phyloP scores from a whole-genome alignment of 2,888 invertebrate species.

The Cataglyphis cursor region DNA sequence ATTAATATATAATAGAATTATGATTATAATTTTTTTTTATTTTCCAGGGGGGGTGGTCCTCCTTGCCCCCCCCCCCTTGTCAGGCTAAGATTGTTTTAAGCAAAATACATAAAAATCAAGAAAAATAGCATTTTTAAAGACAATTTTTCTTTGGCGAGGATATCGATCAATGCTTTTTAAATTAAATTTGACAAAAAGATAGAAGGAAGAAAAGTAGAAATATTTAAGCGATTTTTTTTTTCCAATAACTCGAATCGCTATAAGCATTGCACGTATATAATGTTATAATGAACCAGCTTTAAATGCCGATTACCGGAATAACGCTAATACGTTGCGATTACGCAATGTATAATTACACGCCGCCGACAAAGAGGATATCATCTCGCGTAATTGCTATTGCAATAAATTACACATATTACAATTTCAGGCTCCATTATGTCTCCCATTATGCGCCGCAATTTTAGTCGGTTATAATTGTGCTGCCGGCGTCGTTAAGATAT shows the following conservation, averaged over 20 bases:
- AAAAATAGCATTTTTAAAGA: neutral
- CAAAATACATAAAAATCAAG: neutral
- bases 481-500: conserved; percentile 41
- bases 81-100: neutral
- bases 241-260: neutral
- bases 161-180: neutral
- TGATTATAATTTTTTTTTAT: too few relatives aligned
- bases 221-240: neutral
- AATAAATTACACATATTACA: conserved; percentile 54
- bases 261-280: neutral
- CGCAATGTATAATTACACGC: conserved; percentile 45
- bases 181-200: neutral
- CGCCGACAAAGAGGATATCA: conserved; percentile 55
- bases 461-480: conserved; percentile 47
- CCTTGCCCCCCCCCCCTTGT: neutral
- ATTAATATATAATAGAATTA: too few relatives aligned
- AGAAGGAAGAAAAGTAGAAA: neutral
- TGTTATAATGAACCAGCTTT: conserved; percentile 34
- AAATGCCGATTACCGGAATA: conserved; percentile 44
- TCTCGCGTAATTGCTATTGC: conserved; percentile 51
- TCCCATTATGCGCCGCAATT: conserved; percentile 45
- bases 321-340: conserved; percentile 41
- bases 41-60: too few relatives aligned
- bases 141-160: neutral
- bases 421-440: conserved; percentile 54